Evolutionary conservation across 2,888 invertebrate species (phyloP).

Genomic region (Amphipyra tragopoginis): DNA sequence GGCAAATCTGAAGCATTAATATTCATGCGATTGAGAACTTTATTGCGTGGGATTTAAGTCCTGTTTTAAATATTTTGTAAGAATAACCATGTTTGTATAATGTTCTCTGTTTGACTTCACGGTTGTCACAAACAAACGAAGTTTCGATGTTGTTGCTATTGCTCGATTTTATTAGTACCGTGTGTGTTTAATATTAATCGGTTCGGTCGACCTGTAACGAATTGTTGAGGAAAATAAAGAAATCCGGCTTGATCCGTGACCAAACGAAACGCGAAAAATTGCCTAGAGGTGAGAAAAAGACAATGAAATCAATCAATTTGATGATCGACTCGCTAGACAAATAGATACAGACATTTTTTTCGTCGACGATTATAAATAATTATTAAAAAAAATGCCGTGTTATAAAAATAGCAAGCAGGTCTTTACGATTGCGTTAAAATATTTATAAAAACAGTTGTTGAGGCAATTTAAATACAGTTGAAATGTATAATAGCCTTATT

Average conservation of each 20-base stretch:
- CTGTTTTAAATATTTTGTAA: not conserved
- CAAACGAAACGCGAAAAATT: conserved; percentile 33
- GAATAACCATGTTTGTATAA: conserved; percentile 17
- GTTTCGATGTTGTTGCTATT: conserved; percentile 27
- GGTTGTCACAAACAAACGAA: conserved; percentile 43
- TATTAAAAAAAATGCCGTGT: conserved; percentile 20
- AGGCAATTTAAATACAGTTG: conserved; percentile 45
- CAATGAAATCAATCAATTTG: conserved; percentile 26
- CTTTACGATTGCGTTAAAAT: conserved; percentile 29
- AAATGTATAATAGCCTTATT: conserved; percentile 46
- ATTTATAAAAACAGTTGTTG: conserved; percentile 35
- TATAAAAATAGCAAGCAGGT: conserved; percentile 24
- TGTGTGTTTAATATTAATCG: conserved; percentile 48
- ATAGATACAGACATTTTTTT: conserved; percentile 28
- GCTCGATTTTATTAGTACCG: conserved; percentile 41
- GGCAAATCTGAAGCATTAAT: not conserved
- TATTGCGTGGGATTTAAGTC: not conserved
- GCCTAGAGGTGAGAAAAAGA: conserved; percentile 29
- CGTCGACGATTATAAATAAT: conserved; percentile 22
- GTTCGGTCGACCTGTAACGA: conserved; percentile 23
- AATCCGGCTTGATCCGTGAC: conserved; percentile 32
- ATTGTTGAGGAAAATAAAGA: conserved; percentile 42
- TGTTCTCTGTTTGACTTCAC: conserved; percentile 17
- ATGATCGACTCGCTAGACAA: conserved; percentile 14
- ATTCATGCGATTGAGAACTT: conserved; percentile 17